Conservation (phyloP, 2,113 vertebrate species). For the Pollimyrus isidori region DNA sequence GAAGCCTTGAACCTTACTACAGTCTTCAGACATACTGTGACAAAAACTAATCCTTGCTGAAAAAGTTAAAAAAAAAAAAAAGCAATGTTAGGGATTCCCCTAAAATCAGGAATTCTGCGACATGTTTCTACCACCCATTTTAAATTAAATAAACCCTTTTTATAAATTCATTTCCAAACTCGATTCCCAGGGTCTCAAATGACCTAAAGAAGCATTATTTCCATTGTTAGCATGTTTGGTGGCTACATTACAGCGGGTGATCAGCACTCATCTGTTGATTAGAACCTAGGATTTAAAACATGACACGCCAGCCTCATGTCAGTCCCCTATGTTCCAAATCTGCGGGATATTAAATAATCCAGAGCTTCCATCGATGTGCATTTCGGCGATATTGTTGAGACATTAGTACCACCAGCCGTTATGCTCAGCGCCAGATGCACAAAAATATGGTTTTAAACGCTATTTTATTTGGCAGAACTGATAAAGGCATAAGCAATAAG, state of each 20-base stretch:
- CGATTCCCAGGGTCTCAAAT: not conserved
- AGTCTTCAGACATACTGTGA: not conserved
- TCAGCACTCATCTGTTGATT: not conserved
- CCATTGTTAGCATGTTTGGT: not conserved
- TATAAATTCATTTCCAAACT: not conserved
- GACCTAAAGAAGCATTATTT: not conserved
- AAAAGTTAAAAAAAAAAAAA: not conserved
- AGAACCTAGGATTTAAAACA: not conserved
- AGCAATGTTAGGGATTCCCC: not conserved
- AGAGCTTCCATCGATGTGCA: not conserved
- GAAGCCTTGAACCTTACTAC: not conserved
- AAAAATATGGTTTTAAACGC: not conserved
- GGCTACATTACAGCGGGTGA: not conserved
- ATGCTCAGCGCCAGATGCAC: not conserved
- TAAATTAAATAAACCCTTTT: not conserved
- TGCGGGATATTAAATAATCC: not conserved
- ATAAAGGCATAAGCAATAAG: not conserved
- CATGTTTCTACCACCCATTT: not conserved
- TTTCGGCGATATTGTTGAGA: not conserved
- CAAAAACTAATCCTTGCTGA: not conserved
- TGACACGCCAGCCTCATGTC: not conserved
- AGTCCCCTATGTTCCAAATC: not conserved
- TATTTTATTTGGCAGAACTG: not conserved
- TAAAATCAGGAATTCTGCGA: not conserved
- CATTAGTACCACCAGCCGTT: not conserved